Evolutionary conservation across 2,113 vertebrate genomes (phyloP), one percentile per base, ranked within the genome.

Genomic region (Muntiacus reevesi): DNA sequence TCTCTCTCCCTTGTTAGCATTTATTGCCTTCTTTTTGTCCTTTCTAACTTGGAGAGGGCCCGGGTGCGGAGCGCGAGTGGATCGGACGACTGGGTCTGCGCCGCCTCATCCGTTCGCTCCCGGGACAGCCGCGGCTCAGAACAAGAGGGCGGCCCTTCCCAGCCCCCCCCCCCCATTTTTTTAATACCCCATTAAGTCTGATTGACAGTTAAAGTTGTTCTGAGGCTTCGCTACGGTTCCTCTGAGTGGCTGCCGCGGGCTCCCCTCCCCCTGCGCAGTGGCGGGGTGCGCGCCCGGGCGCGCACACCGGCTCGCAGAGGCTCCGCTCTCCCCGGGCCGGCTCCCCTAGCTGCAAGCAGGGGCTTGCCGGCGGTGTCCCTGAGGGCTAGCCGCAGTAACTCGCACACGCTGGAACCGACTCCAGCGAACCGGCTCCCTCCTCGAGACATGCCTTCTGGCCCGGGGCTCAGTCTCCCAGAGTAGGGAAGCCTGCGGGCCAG

Each of bases 161-260:
- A 3, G n/a, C 43, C 43, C 43, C 43, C 43, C 43, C 45, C 81
- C 81, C 94, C 55, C 15, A 3, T 36, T 88, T 94, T 99, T 98
- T 99, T 99, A 98, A 99, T 99, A 99, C 98, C 98, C 98, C 98
- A 99, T 99, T 99, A 99, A 99, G 99, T 99, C 99, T 99, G 99
- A 99, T 99, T 99, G 99, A 99, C 99, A 99, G 99, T 99, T 99
- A 98, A 99, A 99, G 99, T 99, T 99, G 98, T 98, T 98, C 98
- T 98, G 98, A 99, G 99, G 98, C 99, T 98, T 98, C 99, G 98
- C 99, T 98, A 95, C 98, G 95, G 98, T 98, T 98, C 97, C 98
- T 99, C 98, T 98, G 99, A 99, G 98, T 99, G 99, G 98, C 98
- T 99, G 99, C 97, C 97, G 97, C 57, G 95, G 95, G 97, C 97